A percentile compares a stretch with the other conserved stretches of the same genome.
Conservation (phyloP, 2,888 invertebrate genomes). For the Euclidia mi region DNA sequence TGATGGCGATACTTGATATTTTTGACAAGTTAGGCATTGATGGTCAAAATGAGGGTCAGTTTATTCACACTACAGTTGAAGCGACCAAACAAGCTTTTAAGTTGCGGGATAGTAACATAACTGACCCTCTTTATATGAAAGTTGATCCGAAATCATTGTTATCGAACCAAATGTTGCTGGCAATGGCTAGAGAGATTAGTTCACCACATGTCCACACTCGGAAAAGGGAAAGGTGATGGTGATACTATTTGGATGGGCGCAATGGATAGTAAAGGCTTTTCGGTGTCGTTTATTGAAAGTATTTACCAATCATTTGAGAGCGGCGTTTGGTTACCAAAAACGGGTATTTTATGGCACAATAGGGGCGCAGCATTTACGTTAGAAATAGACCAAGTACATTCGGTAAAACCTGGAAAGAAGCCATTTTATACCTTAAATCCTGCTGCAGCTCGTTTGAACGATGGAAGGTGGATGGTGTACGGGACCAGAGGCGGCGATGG, state of each 20-base stretch:
- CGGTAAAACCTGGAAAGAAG: slow-evolving; percentile 79
- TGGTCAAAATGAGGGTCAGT: slow-evolving; percentile 75
- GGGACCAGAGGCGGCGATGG: slow-evolving; percentile 85
- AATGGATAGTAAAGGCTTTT: slow-evolving; percentile 83
- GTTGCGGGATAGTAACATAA: slow-evolving; percentile 73
- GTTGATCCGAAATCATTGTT: slow-evolving; percentile 70
- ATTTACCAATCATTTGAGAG: slow-evolving; percentile 78
- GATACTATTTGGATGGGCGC: slow-evolving; percentile 85
- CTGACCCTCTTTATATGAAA: slow-evolving; percentile 79
- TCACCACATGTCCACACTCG: slow-evolving; percentile 59
- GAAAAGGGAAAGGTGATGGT: slow-evolving; percentile 71
- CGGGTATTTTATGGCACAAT: slow-evolving; percentile 84
- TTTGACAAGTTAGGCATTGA: slow-evolving; percentile 76
- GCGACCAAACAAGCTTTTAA: slow-evolving; percentile 76
- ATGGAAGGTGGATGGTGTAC: slow-evolving; percentile 80
- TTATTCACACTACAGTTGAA: slow-evolving; percentile 80
- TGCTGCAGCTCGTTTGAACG: slow-evolving; percentile 77
- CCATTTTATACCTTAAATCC: slow-evolving; percentile 82
- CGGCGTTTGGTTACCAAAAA: slow-evolving; percentile 76
- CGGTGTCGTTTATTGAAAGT: slow-evolving; percentile 85
- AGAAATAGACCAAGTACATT: slow-evolving; percentile 66
- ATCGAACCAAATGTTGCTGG: slow-evolving; percentile 60
- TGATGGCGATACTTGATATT: slow-evolving; percentile 76
- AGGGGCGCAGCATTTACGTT: slow-evolving; percentile 75
- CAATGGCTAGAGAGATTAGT: slow-evolving; percentile 71